Percentiles rank a stretch among this genome's conserved stretches.
Evolutionary conservation across 2,888 invertebrate species (phyloP).

Genomic region (Campoplex capitator): DNA sequence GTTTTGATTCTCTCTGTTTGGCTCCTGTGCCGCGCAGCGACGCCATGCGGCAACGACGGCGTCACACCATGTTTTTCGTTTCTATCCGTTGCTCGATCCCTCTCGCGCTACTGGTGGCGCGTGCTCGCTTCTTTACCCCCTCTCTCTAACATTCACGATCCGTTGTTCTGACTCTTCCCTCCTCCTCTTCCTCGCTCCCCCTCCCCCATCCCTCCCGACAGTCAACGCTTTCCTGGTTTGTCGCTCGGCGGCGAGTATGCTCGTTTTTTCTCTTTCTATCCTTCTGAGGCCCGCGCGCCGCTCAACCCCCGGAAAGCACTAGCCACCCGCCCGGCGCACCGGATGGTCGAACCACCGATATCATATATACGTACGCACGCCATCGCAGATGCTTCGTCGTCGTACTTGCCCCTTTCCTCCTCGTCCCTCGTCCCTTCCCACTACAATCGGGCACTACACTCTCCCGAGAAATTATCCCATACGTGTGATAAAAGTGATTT

Average conservation of each 20-base stretch:
- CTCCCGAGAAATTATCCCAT: background rate
- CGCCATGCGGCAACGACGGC: constrained; percentile 51
- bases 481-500: background rate
- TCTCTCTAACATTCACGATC: constrained; percentile 34
- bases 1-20: constrained; percentile 51
- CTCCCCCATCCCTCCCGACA: constrained; percentile 6
- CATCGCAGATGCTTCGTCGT: constrained; percentile 76
- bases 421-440: constrained; percentile 54
- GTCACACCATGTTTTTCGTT: constrained; percentile 55
- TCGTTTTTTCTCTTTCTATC: constrained; percentile 49
- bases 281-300: constrained; percentile 66
- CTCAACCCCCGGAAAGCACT: constrained; percentile 62
- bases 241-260: constrained; percentile 63
- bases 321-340: constrained; percentile 66
- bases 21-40: constrained; percentile 45
- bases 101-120: constrained; percentile 66
- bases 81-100: constrained; percentile 58
- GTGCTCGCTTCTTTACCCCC: constrained; percentile 52
- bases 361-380: constrained; percentile 70
- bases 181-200: constrained; percentile 33
- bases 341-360: constrained; percentile 65
- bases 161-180: constrained; percentile 55
- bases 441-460: constrained; percentile 31
- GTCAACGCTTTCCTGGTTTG: constrained; percentile 47
- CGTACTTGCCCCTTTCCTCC: constrained; percentile 68